phyloP scores from a whole-genome alignment of 1,140 invertebrate genomes.

The Hormaphis cornu region DNA sequence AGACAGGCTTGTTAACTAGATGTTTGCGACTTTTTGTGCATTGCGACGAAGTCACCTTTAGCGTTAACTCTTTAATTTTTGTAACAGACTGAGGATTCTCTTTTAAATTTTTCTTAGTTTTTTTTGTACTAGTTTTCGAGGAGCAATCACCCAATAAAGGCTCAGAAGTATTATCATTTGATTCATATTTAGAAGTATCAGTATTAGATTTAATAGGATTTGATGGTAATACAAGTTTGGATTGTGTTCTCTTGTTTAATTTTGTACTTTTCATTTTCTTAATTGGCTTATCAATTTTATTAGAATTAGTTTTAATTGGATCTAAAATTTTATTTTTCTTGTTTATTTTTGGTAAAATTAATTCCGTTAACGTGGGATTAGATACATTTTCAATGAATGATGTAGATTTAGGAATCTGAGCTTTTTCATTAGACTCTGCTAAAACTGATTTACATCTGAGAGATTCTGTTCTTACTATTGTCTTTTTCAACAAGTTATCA shows the following conservation, averaged over 20 bases:
- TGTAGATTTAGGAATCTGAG: no score
- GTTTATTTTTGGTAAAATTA: neutral
- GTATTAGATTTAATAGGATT: neutral
- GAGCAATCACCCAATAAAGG: no score
- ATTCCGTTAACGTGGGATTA: neutral
- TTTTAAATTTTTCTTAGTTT: no score
- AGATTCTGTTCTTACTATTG: no score
- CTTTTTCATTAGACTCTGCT: no score
- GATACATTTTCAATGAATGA: no score
- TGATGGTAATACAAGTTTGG: conserved; percentile 1
- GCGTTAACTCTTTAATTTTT: neutral
- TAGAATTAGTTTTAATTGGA: neutral
- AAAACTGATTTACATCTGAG: neutral
- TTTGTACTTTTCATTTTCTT: neutral
- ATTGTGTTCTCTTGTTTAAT: neutral
- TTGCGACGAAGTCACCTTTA: no score
- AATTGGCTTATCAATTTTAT: neutral
- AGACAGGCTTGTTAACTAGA: neutral
- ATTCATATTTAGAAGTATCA: no score
- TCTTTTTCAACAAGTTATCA: neutral
- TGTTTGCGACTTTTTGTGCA: no score
- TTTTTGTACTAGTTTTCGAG: no score
- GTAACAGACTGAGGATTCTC: no score
- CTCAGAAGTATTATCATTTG: no score
- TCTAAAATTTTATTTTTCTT: neutral